These are phyloP conservation scores for Volucella inflata DNA, from an alignment of 2,888 invertebrate genomes.

Conservation along the genomic window DNA sequence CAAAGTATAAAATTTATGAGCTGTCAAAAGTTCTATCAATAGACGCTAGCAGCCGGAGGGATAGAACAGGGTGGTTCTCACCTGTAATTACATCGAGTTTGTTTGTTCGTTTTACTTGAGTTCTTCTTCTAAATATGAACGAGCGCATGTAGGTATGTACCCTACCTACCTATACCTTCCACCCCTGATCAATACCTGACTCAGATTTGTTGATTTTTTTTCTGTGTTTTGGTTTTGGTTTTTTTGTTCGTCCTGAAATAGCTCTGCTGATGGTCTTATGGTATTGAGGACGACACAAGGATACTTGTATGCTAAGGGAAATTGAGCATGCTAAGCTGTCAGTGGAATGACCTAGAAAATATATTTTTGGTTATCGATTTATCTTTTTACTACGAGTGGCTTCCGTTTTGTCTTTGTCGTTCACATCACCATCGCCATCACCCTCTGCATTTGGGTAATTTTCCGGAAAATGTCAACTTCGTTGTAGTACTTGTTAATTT, in stretches of 20 bases:
- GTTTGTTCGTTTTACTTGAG: slow-evolving; percentile 53
- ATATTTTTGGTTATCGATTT: slow-evolving; percentile 71
- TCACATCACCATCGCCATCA: background rate
- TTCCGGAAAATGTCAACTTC: slow-evolving; percentile 52
- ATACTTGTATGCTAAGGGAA: slow-evolving; percentile 57
- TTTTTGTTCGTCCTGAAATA: slow-evolving; percentile 53
- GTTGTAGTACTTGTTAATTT: slow-evolving; percentile 2
- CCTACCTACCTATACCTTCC: background rate
- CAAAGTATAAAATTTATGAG: slow-evolving; percentile 64
- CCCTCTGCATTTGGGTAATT: slow-evolving; percentile 41
- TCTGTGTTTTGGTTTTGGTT: background rate
- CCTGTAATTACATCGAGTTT: slow-evolving; percentile 64
- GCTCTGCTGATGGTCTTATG: slow-evolving; percentile 17
- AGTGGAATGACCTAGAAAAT: slow-evolving; percentile 52
- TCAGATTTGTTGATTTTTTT: background rate
- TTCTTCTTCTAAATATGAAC: background rate
- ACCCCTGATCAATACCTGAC: background rate
- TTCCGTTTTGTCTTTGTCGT: background rate
- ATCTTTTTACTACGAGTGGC: slow-evolving; percentile 5
- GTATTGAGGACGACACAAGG: slow-evolving; percentile 61
- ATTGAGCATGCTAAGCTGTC: slow-evolving; percentile 66
- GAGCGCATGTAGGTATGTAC: too few relatives aligned
- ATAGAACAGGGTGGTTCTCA: slow-evolving; percentile 28
- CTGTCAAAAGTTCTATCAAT: slow-evolving; percentile 72
- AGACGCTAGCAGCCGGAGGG: slow-evolving; percentile 1